Evolutionary conservation across 2,797 vertebrate species (phyloP).

Genomic region (Anabacerthia variegaticeps): DNA sequence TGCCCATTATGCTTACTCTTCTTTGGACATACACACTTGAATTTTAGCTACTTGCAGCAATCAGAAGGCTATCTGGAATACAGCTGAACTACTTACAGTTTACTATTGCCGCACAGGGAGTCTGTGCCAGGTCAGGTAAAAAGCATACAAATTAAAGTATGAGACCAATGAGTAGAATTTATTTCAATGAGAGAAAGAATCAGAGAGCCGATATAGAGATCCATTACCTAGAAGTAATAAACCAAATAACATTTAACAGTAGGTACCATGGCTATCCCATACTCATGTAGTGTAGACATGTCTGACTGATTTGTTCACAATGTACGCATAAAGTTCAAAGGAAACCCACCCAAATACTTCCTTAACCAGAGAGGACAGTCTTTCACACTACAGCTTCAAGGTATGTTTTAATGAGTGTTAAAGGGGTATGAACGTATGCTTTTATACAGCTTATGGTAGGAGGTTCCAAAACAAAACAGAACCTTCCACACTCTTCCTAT

Average conservation of each 20-base stretch:
- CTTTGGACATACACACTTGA: not conserved
- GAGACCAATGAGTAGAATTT: not conserved
- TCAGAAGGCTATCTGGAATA: not conserved
- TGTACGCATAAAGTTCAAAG: fast-evolving
- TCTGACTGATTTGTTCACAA: not conserved
- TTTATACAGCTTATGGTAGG: not conserved
- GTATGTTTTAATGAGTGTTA: not conserved
- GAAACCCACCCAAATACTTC: not conserved
- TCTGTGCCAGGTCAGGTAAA: not conserved
- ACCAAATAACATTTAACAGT: not conserved
- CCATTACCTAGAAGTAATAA: not conserved
- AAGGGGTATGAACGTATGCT: not conserved
- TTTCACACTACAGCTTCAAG: not conserved
- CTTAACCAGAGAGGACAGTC: not conserved
- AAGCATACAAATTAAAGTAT: not conserved
- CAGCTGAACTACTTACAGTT: not conserved
- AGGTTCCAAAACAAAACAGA: not conserved
- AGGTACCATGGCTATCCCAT: not conserved
- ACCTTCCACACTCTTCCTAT: not conserved
- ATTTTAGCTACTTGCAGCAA: not conserved
- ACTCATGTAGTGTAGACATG: not conserved
- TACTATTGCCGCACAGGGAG: not conserved
- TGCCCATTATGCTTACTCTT: not conserved
- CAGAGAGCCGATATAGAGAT: not conserved
- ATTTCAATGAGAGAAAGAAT: not conserved